Evolutionary conservation across 1,140 invertebrate genomes (phyloP).

Genomic region (Kradibia gibbosae): DNA sequence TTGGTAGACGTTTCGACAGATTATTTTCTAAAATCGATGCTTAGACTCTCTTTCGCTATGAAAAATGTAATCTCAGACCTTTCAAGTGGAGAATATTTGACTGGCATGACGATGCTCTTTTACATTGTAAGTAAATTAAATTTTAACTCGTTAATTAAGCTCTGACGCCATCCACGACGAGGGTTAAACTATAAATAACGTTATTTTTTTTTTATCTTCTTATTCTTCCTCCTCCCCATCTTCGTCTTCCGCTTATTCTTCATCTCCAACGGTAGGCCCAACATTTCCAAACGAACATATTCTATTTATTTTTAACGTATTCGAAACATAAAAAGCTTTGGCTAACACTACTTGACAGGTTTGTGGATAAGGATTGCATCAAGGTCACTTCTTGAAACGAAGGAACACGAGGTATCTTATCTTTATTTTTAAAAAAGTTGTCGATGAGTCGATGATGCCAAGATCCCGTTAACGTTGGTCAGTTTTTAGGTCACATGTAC

Average conservation of each 20-base stretch:
- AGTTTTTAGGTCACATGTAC: slow-evolving; percentile 41
- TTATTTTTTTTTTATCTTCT: background rate
- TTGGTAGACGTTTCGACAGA: background rate
- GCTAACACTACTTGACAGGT: background rate
- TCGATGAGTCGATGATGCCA: slow-evolving; percentile 17
- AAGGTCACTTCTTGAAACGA: background rate
- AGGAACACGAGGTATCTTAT: background rate
- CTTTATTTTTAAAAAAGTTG: slow-evolving; percentile 16
- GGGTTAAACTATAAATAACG: background rate
- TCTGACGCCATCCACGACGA: background rate
- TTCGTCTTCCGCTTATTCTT: background rate
- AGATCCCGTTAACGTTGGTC: slow-evolving; percentile 36
- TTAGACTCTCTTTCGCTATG: background rate
- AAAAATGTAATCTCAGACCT: slow-evolving; percentile 1
- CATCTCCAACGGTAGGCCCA: too few species aligned
- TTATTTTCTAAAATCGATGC: background rate
- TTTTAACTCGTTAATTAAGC: background rate
- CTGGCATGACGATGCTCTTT: background rate
- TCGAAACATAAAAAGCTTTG: background rate
- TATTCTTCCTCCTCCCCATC: background rate
- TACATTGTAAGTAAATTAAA: background rate
- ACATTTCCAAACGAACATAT: background rate
- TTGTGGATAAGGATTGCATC: background rate
- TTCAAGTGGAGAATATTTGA: background rate
- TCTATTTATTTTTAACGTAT: background rate